Base-by-base conservation (phyloP, 92 coral and sea anemone genomes). In the Umimayanthus chanpuru region DNA sequence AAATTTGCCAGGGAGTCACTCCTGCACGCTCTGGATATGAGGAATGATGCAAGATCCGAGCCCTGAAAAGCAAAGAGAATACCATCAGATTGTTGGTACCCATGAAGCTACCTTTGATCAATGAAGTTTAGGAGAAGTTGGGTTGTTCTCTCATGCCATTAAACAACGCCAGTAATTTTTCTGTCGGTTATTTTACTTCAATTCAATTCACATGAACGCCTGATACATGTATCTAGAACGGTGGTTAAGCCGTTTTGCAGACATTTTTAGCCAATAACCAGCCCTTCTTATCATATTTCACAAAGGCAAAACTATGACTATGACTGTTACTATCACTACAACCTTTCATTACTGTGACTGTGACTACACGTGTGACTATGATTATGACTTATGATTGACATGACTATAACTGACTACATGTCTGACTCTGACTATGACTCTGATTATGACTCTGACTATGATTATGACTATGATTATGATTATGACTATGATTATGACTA, bases 1-100 rank as follows among this genome's bases (percentile, higher is more conserved):
- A 92, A 97, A 81, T 95, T 97, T 9, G 99, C 99, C 71, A 97
- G 73, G 7, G 89, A 88, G 41, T 97, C 99, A 92, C 98, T 97
- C 77, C 90, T 93, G 82, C 98, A 95, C 10, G 98, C 99, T 81
- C 99, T 93, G 18, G 95, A 88, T 44, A 95, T 97, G 2, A 97
- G 94, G 79, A 97, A 97, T 15, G 99, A 94, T 14, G 95, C 96
- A n/a, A 97, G 91, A 85, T 84, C 81, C 1, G 94, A 92, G 4
- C 92, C 96, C 98, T 96, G 74, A 1, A 55, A 49, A 36, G 29
- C 41, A 49, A 23, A 61, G 26, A 61, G 26, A 61, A 53, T 3
- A 20, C 68, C n/a, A 61, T 61, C 7, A 61, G 25, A 20, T 21
- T 20, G 25, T 61, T 23, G 68, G 26, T 23, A 61, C 25, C 25